These are phyloP conservation scores for Hycleus cichorii DNA, from an alignment of 1,140 invertebrate species.

Conservation along the genomic window DNA sequence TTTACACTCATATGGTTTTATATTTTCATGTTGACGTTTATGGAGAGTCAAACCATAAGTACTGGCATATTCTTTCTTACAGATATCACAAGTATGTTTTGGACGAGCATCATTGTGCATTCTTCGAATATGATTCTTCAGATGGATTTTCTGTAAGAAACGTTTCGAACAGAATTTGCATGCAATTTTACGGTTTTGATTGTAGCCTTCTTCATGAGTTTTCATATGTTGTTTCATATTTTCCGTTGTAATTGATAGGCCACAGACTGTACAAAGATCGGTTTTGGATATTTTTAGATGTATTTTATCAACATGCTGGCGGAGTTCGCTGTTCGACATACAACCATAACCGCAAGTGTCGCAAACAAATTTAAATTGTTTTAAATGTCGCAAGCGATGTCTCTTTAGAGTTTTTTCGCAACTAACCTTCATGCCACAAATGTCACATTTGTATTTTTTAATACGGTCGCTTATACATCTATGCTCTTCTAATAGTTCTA, in stretches of 20 bases:
- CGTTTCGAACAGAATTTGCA: slow-evolving; percentile 44
- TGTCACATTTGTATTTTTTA: slow-evolving; percentile 34
- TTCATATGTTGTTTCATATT: slow-evolving; percentile 24
- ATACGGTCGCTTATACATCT: slow-evolving; percentile 34
- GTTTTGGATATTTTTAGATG: slow-evolving; percentile 8
- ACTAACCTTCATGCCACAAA: slow-evolving; percentile 54
- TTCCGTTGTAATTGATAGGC: slow-evolving; percentile 23
- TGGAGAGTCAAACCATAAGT: slow-evolving; percentile 28
- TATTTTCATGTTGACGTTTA: slow-evolving; percentile 12
- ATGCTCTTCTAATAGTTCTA: slow-evolving; percentile 41
- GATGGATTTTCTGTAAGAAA: slow-evolving; percentile 23
- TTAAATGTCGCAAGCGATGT: slow-evolving; percentile 54
- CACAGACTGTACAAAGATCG: slow-evolving; percentile 30
- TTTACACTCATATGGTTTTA: not conserved
- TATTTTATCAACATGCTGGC: slow-evolving; percentile 29
- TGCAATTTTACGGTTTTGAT: slow-evolving; percentile 39
- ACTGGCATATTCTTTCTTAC: slow-evolving; percentile 40
- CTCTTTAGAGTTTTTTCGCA: slow-evolving; percentile 56
- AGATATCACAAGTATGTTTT: slow-evolving; percentile 51
- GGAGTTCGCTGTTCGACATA: slow-evolving; percentile 31
- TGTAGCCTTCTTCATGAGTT: slow-evolving; percentile 23
- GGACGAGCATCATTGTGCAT: slow-evolving; percentile 46
- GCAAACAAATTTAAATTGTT: slow-evolving; percentile 39
- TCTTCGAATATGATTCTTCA: slow-evolving; percentile 18
- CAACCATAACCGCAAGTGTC: slow-evolving; percentile 30